Conservation (phyloP, 1,140 invertebrate genomes). For the Eurosta solidaginis region DNA sequence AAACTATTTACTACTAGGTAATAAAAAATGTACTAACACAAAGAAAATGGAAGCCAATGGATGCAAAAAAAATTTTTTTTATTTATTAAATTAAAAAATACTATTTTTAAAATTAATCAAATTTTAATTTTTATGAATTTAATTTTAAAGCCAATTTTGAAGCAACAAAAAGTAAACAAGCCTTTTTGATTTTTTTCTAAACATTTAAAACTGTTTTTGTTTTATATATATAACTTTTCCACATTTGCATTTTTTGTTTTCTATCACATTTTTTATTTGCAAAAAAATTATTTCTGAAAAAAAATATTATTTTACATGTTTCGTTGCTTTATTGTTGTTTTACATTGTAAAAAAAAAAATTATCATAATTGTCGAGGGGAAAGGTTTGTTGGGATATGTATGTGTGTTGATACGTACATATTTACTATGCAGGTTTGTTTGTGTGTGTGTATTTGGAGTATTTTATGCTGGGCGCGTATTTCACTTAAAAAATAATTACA, state of each 20-base stretch:
- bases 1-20: neutral
- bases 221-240: neutral
- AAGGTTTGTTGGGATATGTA: neutral
- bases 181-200: neutral
- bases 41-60: conserved; percentile 57
- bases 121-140: too few relatives aligned
- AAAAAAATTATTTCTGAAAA: neutral
- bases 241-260: neutral
- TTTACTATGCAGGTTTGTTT: neutral
- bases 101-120: too few relatives aligned
- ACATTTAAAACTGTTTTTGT: too few relatives aligned
- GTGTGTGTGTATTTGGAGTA: neutral
- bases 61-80: conserved; percentile 27
- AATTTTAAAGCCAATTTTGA: conserved; percentile 24
- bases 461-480: neutral
- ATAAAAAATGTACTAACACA: conserved; percentile 19
- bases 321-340: neutral
- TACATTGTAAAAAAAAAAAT: neutral
- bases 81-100: conserved; percentile 24
- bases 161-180: neutral
- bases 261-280: conserved; percentile 17
- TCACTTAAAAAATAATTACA: neutral
- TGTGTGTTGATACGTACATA: neutral
- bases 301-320: conserved; percentile 12
- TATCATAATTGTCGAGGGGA: neutral